These are phyloP conservation scores for Ariolimax columbianus DNA, from an alignment of 2,888 invertebrate species.

Conservation along the genomic window DNA sequence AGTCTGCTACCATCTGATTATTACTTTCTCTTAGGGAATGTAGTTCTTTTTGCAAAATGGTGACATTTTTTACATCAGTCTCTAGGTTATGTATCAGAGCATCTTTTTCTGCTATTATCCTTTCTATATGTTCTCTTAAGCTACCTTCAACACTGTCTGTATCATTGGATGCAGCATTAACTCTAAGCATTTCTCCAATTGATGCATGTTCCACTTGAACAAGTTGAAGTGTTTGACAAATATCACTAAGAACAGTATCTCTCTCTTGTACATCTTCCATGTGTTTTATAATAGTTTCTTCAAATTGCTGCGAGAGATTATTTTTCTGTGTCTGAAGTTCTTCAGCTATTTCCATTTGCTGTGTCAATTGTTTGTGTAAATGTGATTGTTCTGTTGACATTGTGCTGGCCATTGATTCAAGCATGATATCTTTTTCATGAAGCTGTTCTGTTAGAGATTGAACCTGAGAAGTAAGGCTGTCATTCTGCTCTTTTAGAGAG, in stretches of 20 bases:
- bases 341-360: conserved; percentile 22
- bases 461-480: not conserved
- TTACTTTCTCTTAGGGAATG: conserved; percentile 21
- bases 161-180: conserved; percentile 61
- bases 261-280: conserved; percentile 61
- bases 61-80: conserved; percentile 54
- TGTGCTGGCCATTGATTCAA: conserved; percentile 42
- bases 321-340: conserved; percentile 25
- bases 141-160: conserved; percentile 62
- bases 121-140: conserved; percentile 54
- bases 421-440: conserved; percentile 43
- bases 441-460: conserved; percentile 56
- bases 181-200: conserved; percentile 69
- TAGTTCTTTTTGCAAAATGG: conserved; percentile 54
- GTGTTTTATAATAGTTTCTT: conserved; percentile 56
- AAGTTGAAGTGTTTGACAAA: conserved; percentile 39
- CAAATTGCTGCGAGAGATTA: conserved; percentile 22
- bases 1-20: not conserved
- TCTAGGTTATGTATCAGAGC: conserved; percentile 53
- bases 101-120: conserved; percentile 56
- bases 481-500: conserved; percentile 53
- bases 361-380: conserved; percentile 33
- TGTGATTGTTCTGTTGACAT: conserved; percentile 42
- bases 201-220: conserved; percentile 57
- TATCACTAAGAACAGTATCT: conserved; percentile 34